Conservation (phyloP, 2,797 vertebrate species). For the Pseudochirops corinnae region DNA sequence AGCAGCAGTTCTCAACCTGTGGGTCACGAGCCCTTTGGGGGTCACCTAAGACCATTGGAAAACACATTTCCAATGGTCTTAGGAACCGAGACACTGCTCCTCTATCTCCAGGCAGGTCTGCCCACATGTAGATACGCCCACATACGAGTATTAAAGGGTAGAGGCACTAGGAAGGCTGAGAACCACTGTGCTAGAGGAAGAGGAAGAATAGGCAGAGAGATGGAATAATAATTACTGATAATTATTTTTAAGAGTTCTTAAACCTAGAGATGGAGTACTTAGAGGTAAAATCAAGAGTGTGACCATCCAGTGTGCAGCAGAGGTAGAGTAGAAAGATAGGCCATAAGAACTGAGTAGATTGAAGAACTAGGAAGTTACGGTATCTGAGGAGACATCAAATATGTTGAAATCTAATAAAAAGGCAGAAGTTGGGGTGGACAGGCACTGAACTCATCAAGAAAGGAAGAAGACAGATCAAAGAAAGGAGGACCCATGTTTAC, state of each 20-base stretch:
- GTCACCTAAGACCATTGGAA: too few species aligned
- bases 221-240: background rate
- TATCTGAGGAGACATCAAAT: background rate
- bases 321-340: background rate
- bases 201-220: background rate
- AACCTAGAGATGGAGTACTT: background rate
- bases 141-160: too few species aligned
- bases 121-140: too few species aligned
- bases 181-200: background rate
- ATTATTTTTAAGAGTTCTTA: background rate
- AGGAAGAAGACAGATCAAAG: background rate
- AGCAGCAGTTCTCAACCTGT: too few species aligned
- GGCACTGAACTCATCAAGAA: background rate
- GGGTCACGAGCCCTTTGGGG: too few species aligned
- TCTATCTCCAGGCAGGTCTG: too few species aligned
- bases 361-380: background rate
- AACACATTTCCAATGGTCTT: too few species aligned
- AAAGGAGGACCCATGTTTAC: background rate
- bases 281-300: background rate
- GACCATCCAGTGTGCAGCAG: background rate
- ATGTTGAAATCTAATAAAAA: background rate
- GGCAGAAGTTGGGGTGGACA: background rate
- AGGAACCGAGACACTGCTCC: too few species aligned
- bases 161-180: too few species aligned
- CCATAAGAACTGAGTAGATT: background rate